phyloP scores from a whole-genome alignment of 2,797 vertebrate genomes.

The Margarornis squamiger region DNA sequence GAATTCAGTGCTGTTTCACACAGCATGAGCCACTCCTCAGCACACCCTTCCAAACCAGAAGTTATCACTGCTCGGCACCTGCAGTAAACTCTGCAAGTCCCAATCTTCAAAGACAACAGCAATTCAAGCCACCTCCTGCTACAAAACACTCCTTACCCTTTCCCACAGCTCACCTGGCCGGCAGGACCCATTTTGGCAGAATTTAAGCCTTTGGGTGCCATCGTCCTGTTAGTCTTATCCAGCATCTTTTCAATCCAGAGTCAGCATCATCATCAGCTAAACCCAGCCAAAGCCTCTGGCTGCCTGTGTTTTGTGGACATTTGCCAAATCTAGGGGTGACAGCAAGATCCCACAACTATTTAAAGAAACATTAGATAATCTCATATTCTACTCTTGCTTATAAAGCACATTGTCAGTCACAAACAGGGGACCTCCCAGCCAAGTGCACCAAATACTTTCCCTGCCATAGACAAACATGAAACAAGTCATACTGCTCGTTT shows the following conservation, averaged over 20 bases:
- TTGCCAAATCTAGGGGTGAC: not conserved
- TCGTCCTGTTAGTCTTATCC: rapidly evolving
- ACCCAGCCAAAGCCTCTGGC: not conserved
- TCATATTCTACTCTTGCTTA: not conserved
- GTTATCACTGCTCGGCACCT: not conserved
- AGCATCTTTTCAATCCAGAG: not conserved
- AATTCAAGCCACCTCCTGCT: not conserved
- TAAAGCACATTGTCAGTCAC: not conserved
- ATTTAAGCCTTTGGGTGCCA: not conserved
- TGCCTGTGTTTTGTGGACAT: not conserved
- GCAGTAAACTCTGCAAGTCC: not conserved
- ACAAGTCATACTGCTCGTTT: not conserved
- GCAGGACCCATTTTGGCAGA: not conserved
- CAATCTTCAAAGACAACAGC: rapidly evolving
- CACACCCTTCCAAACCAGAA: not conserved
- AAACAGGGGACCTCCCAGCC: not conserved
- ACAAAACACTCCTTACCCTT: not conserved
- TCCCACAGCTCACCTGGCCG: rapidly evolving
- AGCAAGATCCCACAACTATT: not conserved
- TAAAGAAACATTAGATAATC: not conserved
- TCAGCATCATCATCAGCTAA: not conserved
- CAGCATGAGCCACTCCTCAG: not conserved
- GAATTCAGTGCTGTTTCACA: not conserved
- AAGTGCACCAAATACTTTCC: not conserved
- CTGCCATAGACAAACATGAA: not conserved